Percentiles rank a stretch among this genome's conserved stretches.
These are phyloP conservation scores for Pao palembangensis DNA, from an alignment of 2,113 vertebrate species.

Conservation along the genomic window DNA sequence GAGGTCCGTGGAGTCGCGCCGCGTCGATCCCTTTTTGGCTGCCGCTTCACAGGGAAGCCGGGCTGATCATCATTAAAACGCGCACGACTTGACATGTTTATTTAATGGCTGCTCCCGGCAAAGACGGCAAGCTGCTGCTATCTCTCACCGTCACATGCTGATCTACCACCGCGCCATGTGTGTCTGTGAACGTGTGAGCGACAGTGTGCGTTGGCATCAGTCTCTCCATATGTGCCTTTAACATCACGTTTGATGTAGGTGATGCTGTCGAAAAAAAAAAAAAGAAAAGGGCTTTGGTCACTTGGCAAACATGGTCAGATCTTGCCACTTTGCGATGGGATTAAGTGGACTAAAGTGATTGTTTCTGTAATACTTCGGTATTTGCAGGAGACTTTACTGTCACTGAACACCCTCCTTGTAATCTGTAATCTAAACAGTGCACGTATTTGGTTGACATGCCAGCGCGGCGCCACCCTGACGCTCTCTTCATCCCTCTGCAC, in stretches of 20 bases:
- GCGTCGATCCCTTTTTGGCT: conserved; percentile 70
- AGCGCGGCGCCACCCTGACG: conserved; percentile 34
- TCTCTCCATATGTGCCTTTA: conserved; percentile 40
- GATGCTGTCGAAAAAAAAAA: conserved; percentile 15
- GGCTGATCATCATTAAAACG: conserved; percentile 74
- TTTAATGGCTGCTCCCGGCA: conserved; percentile 76
- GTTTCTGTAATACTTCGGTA: conserved; percentile 31
- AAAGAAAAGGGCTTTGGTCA: not conserved
- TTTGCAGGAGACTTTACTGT: conserved; percentile 35
- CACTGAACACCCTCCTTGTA: conserved; percentile 25
- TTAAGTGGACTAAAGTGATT: conserved; percentile 31
- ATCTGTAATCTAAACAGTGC: conserved; percentile 49
- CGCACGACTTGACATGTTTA: conserved; percentile 77
- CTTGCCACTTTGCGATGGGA: conserved; percentile 35
- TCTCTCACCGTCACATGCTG: conserved; percentile 72
- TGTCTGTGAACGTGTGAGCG: conserved; percentile 37
- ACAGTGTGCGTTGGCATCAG: conserved; percentile 31
- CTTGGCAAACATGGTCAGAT: conserved; percentile 14
- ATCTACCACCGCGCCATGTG: conserved; percentile 67
- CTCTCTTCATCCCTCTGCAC: conserved; percentile 38
- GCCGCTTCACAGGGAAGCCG: conserved; percentile 66
- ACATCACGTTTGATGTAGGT: conserved; percentile 23
- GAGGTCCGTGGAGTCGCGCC: conserved; percentile 72
- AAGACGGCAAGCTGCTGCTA: conserved; percentile 75
- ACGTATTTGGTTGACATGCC: conserved; percentile 39